Conservation (phyloP, 2,113 vertebrate species). For the Bagarius yarrelli region DNA sequence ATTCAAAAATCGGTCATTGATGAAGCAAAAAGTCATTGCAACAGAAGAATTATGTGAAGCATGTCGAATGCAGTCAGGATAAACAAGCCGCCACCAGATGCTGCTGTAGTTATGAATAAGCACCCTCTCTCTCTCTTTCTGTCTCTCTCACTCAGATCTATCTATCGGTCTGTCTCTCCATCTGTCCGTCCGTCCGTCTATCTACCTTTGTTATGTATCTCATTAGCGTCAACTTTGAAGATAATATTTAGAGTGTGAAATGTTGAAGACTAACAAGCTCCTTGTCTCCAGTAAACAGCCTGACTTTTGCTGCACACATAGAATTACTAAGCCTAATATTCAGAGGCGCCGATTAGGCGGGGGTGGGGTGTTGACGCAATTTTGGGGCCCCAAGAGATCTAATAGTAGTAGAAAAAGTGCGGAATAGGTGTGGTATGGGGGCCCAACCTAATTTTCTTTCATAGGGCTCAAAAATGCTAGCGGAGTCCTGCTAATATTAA, state of each 20-base stretch:
- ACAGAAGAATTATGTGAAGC: background rate
- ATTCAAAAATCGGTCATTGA: background rate
- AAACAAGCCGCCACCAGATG: conserved; percentile 61
- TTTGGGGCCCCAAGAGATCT: no score
- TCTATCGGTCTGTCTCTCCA: background rate
- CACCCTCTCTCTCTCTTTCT: background rate
- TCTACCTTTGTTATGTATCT: no score
- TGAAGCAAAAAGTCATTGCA: background rate
- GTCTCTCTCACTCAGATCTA: background rate
- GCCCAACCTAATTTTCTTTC: no score
- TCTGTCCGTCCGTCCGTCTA: no score
- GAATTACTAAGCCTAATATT: background rate
- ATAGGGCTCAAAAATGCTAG: no score
- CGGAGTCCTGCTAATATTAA: no score
- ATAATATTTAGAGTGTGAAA: background rate
- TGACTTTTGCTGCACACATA: background rate
- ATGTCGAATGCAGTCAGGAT: conserved; percentile 9
- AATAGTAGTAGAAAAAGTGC: no score
- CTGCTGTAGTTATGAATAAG: conserved; percentile 58
- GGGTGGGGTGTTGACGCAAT: no score
- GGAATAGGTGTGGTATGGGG: no score
- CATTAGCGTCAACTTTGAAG: no score
- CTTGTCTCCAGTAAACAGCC: background rate
- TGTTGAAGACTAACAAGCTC: background rate
- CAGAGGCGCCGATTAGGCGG: no score